Percentiles rank a stretch among this genome's conserved stretches.
Conservation (phyloP, 2,888 invertebrate genomes). For the Xestoiulus laeticollis region DNA sequence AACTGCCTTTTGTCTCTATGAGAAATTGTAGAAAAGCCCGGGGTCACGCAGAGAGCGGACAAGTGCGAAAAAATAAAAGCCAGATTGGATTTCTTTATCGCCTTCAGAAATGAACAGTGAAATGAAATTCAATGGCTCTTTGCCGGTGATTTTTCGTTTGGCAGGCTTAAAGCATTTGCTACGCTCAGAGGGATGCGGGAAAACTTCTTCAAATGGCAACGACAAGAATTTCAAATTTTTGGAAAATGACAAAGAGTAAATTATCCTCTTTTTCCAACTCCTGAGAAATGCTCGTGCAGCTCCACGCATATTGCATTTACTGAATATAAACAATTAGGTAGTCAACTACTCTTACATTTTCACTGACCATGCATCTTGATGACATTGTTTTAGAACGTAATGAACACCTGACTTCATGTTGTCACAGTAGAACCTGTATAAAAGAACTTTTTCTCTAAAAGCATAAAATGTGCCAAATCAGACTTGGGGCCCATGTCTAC, state of each 20-base stretch:
- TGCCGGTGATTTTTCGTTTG: not conserved
- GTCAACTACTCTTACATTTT: no score
- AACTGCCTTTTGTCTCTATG: not conserved
- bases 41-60: constrained; percentile 3
- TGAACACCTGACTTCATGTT: no score
- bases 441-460: no score
- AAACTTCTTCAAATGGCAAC: not conserved
- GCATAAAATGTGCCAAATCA: no score
- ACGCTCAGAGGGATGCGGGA: not conserved
- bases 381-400: no score
- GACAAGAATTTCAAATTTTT: not conserved
- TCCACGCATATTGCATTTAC: not conserved
- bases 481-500: no score
- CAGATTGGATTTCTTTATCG: constrained; percentile 43
- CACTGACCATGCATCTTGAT: no score
- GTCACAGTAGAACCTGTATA: no score
- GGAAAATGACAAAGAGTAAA: not conserved
- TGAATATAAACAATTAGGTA: no score
- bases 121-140: constrained; percentile 35
- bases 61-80: constrained; percentile 36
- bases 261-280: not conserved
- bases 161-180: not conserved
- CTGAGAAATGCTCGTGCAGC: not conserved
- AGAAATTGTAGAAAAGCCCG: constrained; percentile 31
- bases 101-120: constrained; percentile 35